Evolutionary conservation across 2,888 invertebrate genomes (phyloP).

Genomic region (Standfussiana lucernea): DNA sequence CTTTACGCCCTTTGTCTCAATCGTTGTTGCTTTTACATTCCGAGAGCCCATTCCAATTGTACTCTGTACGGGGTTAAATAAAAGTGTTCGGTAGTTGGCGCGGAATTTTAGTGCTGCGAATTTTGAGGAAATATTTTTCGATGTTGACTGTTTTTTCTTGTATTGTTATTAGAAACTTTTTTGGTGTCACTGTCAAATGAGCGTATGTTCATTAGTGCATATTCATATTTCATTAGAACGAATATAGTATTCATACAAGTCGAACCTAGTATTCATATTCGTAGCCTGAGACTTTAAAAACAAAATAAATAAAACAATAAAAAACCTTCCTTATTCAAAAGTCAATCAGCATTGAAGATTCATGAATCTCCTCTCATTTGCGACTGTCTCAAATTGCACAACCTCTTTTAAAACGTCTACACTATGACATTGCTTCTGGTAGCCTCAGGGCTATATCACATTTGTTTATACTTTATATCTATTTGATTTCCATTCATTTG

Average conservation of each 20-base stretch:
- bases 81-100: slow-evolving; percentile 62
- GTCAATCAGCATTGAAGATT: slow-evolving; percentile 49
- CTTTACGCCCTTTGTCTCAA: slow-evolving; percentile 89
- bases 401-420: slow-evolving; percentile 51
- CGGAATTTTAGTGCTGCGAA: slow-evolving; percentile 41
- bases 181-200: background rate
- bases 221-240: slow-evolving; percentile 36
- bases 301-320: slow-evolving; percentile 40
- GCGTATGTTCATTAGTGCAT: slow-evolving; percentile 43
- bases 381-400: slow-evolving; percentile 52
- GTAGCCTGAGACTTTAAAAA: slow-evolving; percentile 5
- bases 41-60: slow-evolving; percentile 59
- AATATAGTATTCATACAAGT: background rate
- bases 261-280: slow-evolving; percentile 26
- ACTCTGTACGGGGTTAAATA: slow-evolving; percentile 60
- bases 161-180: slow-evolving; percentile 3
- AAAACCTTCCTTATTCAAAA: slow-evolving; percentile 45
- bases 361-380: slow-evolving; percentile 63
- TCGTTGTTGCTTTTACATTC: slow-evolving; percentile 81
- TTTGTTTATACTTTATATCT: slow-evolving; percentile 60
- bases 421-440: slow-evolving; percentile 56
- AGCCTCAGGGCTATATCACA: slow-evolving; percentile 50
- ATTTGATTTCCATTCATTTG: slow-evolving; percentile 63
- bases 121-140: slow-evolving; percentile 18
- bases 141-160: background rate